Percentiles rank a stretch among this genome's conserved stretches.
Evolutionary conservation across 2,113 vertebrate species (phyloP).

Genomic region (Sturnus vulgaris): DNA sequence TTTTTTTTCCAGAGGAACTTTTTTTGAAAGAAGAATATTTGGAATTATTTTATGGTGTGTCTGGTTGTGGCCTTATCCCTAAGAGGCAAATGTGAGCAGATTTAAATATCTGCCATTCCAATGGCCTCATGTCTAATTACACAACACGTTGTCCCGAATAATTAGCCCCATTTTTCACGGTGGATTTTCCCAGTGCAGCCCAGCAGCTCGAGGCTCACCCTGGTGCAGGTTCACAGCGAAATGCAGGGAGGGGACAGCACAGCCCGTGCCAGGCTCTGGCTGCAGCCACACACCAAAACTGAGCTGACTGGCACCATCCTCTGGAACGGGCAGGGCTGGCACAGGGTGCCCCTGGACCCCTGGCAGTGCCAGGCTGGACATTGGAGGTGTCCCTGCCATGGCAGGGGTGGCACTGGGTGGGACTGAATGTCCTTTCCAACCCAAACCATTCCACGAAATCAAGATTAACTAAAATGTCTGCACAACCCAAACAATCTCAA

Average conservation of each 20-base stretch:
- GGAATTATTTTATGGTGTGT: background rate
- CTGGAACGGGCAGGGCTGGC: background rate
- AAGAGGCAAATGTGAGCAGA: background rate
- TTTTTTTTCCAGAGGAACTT: background rate
- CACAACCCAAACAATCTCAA: background rate
- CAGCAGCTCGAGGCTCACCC: background rate
- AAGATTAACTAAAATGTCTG: background rate
- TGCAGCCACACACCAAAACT: background rate
- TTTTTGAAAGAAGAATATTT: background rate
- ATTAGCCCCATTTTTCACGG: background rate
- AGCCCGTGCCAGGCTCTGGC: background rate
- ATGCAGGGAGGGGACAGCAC: background rate
- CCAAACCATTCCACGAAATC: background rate
- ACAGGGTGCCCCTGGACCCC: background rate
- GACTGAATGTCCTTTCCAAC: fast-evolving
- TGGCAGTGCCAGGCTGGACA: background rate
- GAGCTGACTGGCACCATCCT: background rate
- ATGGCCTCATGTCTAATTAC: background rate
- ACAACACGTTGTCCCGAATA: background rate
- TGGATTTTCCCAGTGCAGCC: background rate
- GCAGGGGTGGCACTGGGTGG: background rate
- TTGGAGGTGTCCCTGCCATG: background rate
- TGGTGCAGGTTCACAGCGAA: fast-evolving
- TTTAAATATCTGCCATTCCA: background rate
- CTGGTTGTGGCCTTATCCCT: background rate